Base-by-base conservation (phyloP, 2,888 invertebrate species). In the Beris chalybata region DNA sequence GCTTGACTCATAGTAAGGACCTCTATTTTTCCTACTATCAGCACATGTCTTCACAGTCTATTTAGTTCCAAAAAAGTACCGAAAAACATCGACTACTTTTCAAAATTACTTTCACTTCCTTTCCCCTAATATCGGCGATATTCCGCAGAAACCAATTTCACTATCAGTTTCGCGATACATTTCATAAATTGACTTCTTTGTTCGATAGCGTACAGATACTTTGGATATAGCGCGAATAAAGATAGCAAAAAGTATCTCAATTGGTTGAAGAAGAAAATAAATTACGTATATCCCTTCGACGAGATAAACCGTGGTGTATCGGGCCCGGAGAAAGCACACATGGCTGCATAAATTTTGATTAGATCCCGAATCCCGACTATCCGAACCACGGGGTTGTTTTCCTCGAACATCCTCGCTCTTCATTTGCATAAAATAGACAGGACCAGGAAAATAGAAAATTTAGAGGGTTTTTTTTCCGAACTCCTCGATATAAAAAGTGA, bases 311-410 rank as follows among this genome's bases (percentile, higher is more conserved):
- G 50, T 44, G 22, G 38, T 43, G 61, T n/a, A 52, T 52, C 29
- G 61, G 61, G 50, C 50, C 50, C 13, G 43, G 38, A 12, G 61
- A 43, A 61, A 61, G 32, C 50, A 50, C 61, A 61, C 61, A 61
- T 61, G 61, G 61, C 61, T 61, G 61, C 52, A 61, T 61, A 61
- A 61, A 61, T 61, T 52, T 61, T 61, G 61, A 61, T 61, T 61
- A 61, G 61, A 52, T 61, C 61, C 47, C 31, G 45, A 50, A 38
- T 38, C 38, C 38, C 9, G 38, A 38, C 38, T 5, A 38, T 52
- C 15, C 50, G 61, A 47, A 59, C 22, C 22, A 22, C 13, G 58
- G 30, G 58, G 52, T 61, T 31, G 50, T 50, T 61, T 61, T 52
- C 50, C 29, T 48, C 12, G 61, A 50, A 61, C 52, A 50, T 22